These are phyloP conservation scores for Drosophila peninsularis DNA, from an alignment of 2,888 invertebrate genomes.

Conservation along the genomic window DNA sequence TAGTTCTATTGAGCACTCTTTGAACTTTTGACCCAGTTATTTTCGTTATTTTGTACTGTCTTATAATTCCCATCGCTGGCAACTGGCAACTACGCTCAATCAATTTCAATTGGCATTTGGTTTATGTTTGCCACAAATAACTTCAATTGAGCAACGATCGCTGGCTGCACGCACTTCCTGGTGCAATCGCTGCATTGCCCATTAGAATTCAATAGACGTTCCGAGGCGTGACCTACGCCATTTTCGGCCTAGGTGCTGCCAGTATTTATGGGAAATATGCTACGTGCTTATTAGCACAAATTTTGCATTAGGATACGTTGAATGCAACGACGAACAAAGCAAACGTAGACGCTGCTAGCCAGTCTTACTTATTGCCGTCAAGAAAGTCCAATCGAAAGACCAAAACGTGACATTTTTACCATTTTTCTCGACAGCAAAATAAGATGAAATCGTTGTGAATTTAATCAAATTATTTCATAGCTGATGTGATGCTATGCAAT, in stretches of 20 bases:
- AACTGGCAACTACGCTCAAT: slow-evolving; percentile 43
- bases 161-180: slow-evolving; percentile 74
- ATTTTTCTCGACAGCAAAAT: slow-evolving; percentile 14
- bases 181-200: slow-evolving; percentile 41
- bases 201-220: slow-evolving; percentile 73
- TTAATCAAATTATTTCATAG: neutral
- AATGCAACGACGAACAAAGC: slow-evolving; percentile 30
- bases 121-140: slow-evolving; percentile 54
- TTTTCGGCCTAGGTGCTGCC: slow-evolving; percentile 15
- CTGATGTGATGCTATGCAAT: neutral
- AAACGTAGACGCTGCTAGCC: slow-evolving; percentile 4
- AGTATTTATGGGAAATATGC: slow-evolving; percentile 60
- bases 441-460: slow-evolving; percentile 23
- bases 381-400: slow-evolving; percentile 16
- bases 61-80: slow-evolving; percentile 18
- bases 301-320: slow-evolving; percentile 60
- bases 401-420: slow-evolving; percentile 50
- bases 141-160: slow-evolving; percentile 64
- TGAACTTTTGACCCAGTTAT: slow-evolving; percentile 78
- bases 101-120: slow-evolving; percentile 59
- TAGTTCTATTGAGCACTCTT: slow-evolving; percentile 1
- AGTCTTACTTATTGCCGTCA: slow-evolving; percentile 5
- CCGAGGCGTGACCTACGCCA: slow-evolving; percentile 46
- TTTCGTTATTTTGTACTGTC: slow-evolving; percentile 3
- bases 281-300: slow-evolving; percentile 65